Conservation (phyloP, 2,113 vertebrate genomes). For the Catharus fuscescens region DNA sequence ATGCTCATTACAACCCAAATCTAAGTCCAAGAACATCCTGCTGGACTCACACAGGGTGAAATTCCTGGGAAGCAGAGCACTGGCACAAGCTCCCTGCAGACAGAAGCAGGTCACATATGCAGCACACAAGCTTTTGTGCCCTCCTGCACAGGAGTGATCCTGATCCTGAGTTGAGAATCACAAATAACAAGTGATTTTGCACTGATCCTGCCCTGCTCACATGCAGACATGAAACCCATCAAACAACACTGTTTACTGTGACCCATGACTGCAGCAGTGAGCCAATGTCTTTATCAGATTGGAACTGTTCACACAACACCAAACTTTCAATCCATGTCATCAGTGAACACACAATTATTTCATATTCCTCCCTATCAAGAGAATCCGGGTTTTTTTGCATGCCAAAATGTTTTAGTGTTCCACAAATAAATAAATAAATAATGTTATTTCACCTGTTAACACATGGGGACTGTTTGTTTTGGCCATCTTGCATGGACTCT, state of each 20-base stretch:
- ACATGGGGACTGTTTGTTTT: slow-evolving; percentile 26
- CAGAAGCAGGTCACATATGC: neutral
- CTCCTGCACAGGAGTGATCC: neutral
- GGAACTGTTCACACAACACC: neutral
- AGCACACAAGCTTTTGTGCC: neutral
- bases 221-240: neutral
- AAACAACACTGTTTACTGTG: neutral
- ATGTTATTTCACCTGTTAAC: slow-evolving; percentile 59
- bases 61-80: slow-evolving; percentile 47
- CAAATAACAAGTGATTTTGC: slow-evolving; percentile 6
- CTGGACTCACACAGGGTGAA: slow-evolving; percentile 37
- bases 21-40: slow-evolving; percentile 60
- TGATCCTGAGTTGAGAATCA: neutral
- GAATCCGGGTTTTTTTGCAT: neutral
- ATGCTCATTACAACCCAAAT: slow-evolving; percentile 21
- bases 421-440: slow-evolving; percentile 45
- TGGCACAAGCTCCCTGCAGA: slow-evolving; percentile 27
- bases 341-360: neutral
- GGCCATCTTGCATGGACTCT: neutral
- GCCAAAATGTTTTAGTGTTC: neutral
- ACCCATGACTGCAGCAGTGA: neutral
- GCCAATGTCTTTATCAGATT: slow-evolving; percentile 49
- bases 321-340: neutral
- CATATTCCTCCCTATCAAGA: neutral
- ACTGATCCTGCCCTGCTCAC: neutral